These are phyloP conservation scores for Leptura quadrifasciata DNA, from an alignment of 2,888 invertebrate genomes.

Conservation along the genomic window DNA sequence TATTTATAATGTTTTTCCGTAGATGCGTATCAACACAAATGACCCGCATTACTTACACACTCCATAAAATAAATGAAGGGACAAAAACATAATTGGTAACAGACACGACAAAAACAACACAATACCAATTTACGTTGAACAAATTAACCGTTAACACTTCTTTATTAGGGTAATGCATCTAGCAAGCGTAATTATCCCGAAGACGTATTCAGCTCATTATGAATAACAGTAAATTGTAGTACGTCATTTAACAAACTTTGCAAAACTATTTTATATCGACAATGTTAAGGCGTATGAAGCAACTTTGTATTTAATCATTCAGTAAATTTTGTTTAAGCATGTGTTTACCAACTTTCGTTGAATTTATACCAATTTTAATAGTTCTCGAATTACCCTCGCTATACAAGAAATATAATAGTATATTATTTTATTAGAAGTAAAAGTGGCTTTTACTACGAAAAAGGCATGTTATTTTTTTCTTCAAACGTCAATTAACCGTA, in stretches of 20 bases:
- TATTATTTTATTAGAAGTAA: too few species aligned
- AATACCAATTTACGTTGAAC: background rate
- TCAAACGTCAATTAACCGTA: too few species aligned
- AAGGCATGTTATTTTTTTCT: too few species aligned
- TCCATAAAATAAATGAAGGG: slow-evolving; percentile 14
- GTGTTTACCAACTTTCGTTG: too few species aligned
- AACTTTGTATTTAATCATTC: too few species aligned
- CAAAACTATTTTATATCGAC: background rate
- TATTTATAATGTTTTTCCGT: background rate
- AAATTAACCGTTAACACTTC: slow-evolving; percentile 15
- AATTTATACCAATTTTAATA: too few species aligned
- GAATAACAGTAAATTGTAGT: too few species aligned
- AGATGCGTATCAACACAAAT: slow-evolving; percentile 5
- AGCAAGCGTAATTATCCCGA: background rate
- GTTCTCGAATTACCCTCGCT: too few species aligned
- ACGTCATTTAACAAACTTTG: background rate
- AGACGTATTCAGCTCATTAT: slow-evolving; percentile 4
- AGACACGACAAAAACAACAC: slow-evolving; percentile 10
- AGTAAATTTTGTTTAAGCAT: too few species aligned
- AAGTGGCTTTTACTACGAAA: too few species aligned
- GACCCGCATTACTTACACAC: slow-evolving; percentile 17
- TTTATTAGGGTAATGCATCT: slow-evolving; percentile 5
- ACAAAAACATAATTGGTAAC: slow-evolving; percentile 4
- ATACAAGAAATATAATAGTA: too few species aligned
- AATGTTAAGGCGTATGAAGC: too few species aligned